Evolutionary conservation across 1,140 invertebrate species (phyloP), one percentile per base, ranked within the genome.

Genomic region (Stegodyphus mimosarum): DNA sequence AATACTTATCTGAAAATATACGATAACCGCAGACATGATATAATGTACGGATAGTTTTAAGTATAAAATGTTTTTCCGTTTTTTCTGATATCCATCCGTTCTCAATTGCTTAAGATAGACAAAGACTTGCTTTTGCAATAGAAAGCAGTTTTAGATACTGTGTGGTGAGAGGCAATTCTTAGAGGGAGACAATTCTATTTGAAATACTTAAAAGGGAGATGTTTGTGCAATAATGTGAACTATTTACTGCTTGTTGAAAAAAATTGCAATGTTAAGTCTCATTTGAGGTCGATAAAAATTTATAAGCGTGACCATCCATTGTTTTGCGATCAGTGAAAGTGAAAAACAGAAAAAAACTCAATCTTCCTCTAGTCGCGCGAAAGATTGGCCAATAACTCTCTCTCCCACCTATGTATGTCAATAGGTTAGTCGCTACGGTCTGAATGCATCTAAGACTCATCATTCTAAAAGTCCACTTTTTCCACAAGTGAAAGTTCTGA

Each of bases 271-370:
- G 81, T 69, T 69, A 70, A n/a, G 18, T 75, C 72, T 60, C 80
- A 84, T 84, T 76, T 84, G 60, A 75, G 81, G 81, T 76, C 81
- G 81, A 75, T 67, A 84, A 66, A 84, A 84, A 84, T 84, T 84
- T 84, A 84, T 84, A 84, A 84, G 81, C 81, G 60, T 84, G 81
- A 84, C 81, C 73, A 70, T 75, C 81, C 55, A 84, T 84, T 84
- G 81, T 84, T 70, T 83, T 66, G 78, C 55, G 78, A 69, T 78
- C 51, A 78, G 33, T 50, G 67, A 81, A 48, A 81, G 78, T 81
- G 78, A 81, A 83, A 83, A 60, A 63, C 71, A 66, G 55, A 60
- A 84, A 84, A 10, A 74, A 69, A 74, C 71, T 83, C 74, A 84
- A 70, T 84, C 81, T 84, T 76, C 81, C n/a, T 11, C 11, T 63